phyloP scores from a whole-genome alignment of 2,888 invertebrate species.

The Lymantria dispar region DNA sequence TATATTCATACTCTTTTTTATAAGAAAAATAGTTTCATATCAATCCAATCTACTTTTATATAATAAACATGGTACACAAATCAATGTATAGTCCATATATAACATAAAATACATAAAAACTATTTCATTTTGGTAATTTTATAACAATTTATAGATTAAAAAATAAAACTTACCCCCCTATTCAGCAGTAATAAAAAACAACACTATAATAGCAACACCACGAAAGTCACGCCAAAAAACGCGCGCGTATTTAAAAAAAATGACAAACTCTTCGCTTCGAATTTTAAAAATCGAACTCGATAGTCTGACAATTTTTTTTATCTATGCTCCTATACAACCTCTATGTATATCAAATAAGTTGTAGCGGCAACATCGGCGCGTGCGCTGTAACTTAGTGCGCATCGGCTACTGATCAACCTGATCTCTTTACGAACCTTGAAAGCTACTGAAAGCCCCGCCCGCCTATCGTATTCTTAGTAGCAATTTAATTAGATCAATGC shows the following conservation, averaged over 20 bases:
- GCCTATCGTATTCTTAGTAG: slow-evolving; percentile 49
- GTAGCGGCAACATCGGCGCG: slow-evolving; percentile 60
- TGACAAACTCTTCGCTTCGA: slow-evolving; percentile 40
- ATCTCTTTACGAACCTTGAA: slow-evolving; percentile 62
- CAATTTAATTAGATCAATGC: slow-evolving; percentile 37
- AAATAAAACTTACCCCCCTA: slow-evolving; percentile 39
- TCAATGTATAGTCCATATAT: no score
- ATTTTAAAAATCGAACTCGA: slow-evolving; percentile 43
- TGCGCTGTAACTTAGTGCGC: slow-evolving; percentile 61
- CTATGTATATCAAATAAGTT: slow-evolving; percentile 65
- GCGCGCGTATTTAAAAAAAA: slow-evolving; percentile 48
- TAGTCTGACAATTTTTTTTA: slow-evolving; percentile 20
- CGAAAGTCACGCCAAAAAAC: slow-evolving; percentile 47
- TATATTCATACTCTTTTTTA: no score
- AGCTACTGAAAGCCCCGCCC: slow-evolving; percentile 68
- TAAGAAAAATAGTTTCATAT: no score
- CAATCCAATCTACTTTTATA: no score
- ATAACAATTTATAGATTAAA: no score
- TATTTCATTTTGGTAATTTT: no score
- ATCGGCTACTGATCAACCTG: slow-evolving; percentile 55
- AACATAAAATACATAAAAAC: no score
- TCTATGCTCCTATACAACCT: slow-evolving; percentile 58
- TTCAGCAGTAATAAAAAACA: slow-evolving; percentile 34
- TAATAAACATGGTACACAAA: no score
- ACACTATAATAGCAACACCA: slow-evolving; percentile 46